Evolutionary conservation across 1,140 invertebrate species (phyloP), one percentile per base, ranked within the genome.

Genomic region (Zaprionus ghesquierei): DNA sequence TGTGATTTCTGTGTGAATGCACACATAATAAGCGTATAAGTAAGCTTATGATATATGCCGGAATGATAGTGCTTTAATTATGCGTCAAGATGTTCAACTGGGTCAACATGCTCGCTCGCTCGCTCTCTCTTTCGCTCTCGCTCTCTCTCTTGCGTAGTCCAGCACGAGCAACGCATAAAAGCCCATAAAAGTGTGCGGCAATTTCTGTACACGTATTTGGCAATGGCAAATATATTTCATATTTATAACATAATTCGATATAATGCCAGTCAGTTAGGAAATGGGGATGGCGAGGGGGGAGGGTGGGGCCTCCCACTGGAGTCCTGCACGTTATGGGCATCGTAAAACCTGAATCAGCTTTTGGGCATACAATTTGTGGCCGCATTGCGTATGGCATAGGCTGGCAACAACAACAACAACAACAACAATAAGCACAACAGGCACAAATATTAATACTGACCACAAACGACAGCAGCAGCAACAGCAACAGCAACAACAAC

Each of bases 241-340:
- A 86, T 86, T 86, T 86, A 86, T 86, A 86, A 86, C 82, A 86
- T 86, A 86, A 86, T 86, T 86, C 82, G 82, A 86, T 86, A 86
- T 86, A 86, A 86, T 86, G 62, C 82, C 51, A 73, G 81, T 20
- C 58, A 56, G 65, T 69, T 27, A 44, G 18, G n/a, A n/a, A 41
- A 29, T 6, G 5, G 38, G 13, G 15, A 10, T 25, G 35, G 25
- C 12, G 2, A 46, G 15, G n/a, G 8, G 1, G 18, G 5, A 10
- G 15, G 15, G 4, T 27, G 4, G 9, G 22, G 6, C 2, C 20
- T 23, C 10, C 8, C 46, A 46, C 46, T 50, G 38, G 41, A 58
- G 23, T 41, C 51, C 22, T 46, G 50, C 59, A 51, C 64, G 54
- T 64, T 54, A 68, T 51, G 53, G 41, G 31, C 71, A 66, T 79